Conservation (phyloP, 64 coral and sea anemone species). For the Pocillopora damicornis region DNA sequence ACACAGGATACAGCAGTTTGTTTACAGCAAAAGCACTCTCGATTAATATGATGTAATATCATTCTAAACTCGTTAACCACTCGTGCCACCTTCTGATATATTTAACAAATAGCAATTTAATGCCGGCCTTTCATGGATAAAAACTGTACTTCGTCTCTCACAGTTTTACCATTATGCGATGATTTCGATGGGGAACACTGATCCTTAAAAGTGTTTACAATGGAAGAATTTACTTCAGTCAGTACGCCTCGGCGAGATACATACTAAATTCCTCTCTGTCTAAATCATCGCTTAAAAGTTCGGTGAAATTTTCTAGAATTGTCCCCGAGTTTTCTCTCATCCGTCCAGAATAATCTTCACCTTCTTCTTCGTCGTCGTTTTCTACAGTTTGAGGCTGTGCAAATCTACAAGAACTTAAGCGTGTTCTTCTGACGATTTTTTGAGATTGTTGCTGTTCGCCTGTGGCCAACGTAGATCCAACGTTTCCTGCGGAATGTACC, state of each 20-base stretch:
- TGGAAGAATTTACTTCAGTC: neutral
- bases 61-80: constrained; percentile 17
- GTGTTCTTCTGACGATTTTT: constrained; percentile 13
- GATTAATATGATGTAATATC: neutral
- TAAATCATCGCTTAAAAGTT: constrained; percentile 80
- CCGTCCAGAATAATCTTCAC: neutral
- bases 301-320: constrained; percentile 80
- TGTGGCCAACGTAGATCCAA: neutral
- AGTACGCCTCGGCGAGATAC: constrained; percentile 55
- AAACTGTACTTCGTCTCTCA: neutral
- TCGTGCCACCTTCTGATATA: neutral
- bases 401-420: constrained; percentile 35
- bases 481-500: constrained; percentile 10
- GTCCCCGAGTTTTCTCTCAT: constrained; percentile 29
- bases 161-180: neutral
- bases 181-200: neutral
- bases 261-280: constrained; percentile 88
- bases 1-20: neutral
- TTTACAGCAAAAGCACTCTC: neutral
- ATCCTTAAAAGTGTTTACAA: neutral
- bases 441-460: neutral
- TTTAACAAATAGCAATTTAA: neutral
- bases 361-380: constrained; percentile 22
- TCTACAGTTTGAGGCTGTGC: constrained; percentile 19
- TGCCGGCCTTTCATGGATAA: neutral